Evolutionary conservation across 2,113 vertebrate genomes (phyloP).

Genomic region (Passer domesticus): DNA sequence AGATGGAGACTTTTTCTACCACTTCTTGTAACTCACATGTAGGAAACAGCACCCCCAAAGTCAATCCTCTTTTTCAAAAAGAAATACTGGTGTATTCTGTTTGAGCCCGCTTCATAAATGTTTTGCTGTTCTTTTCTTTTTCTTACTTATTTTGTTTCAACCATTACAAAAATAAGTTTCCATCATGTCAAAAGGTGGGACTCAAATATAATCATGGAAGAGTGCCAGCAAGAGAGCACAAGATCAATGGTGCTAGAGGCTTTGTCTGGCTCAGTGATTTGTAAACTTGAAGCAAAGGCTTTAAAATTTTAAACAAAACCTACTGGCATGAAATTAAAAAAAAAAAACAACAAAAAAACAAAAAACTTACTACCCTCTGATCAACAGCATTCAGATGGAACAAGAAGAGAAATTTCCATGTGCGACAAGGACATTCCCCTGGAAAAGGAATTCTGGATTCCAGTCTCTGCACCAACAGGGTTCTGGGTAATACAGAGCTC

Average conservation of each 20-base stretch:
- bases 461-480: background rate
- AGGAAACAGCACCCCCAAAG: background rate
- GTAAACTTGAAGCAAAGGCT: background rate
- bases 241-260: background rate
- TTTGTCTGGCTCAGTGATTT: background rate
- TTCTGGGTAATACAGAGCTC: background rate
- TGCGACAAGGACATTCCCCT: too few relatives aligned
- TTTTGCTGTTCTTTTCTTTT: background rate
- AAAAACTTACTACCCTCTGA: background rate
- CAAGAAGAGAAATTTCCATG: background rate
- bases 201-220: background rate
- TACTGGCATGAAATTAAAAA: background rate
- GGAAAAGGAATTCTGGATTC: background rate
- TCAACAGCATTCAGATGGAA: background rate
- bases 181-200: background rate
- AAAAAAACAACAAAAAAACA: background rate
- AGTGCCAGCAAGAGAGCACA: background rate
- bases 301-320: background rate
- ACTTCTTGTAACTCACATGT: background rate
- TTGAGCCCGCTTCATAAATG: background rate
- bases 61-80: background rate
- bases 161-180: background rate
- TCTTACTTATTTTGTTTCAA: background rate
- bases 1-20: background rate
- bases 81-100: background rate